phyloP scores from a whole-genome alignment of 1,140 invertebrate species.

The Hypsibius dujardini region DNA sequence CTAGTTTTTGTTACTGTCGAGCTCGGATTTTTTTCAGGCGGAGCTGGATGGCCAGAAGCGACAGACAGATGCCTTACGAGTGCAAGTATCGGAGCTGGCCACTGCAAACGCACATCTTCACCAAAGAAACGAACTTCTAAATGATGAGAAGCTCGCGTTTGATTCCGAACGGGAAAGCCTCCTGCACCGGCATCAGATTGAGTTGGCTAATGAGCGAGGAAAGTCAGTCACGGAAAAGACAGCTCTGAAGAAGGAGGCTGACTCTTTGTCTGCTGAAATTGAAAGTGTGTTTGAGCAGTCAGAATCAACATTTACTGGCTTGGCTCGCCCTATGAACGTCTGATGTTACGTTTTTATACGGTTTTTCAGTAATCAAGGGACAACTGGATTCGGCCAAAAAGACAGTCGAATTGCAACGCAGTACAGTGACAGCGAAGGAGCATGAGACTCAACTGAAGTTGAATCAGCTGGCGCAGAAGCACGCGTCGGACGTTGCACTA shows the following conservation, averaged over 20 bases:
- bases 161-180: background rate
- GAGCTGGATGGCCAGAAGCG: background rate
- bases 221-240: background rate
- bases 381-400: background rate
- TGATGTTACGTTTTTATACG: background rate
- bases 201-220: background rate
- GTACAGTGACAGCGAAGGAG: background rate
- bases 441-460: slow-evolving; percentile 1
- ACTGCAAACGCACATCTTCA: background rate
- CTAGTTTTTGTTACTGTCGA: background rate
- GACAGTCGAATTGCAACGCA: background rate
- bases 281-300: background rate
- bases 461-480: background rate
- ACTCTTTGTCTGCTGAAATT: background rate
- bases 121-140: background rate
- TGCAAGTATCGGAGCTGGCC: background rate
- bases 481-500: too few relatives aligned
- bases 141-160: background rate
- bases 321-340: background rate
- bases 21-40: background rate
- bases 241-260: background rate
- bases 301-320: background rate
- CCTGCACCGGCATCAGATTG: background rate
- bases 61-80: background rate
- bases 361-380: background rate